phyloP scores from a whole-genome alignment of 92 coral and sea anemone species.

The Zoanthus sociatus region DNA sequence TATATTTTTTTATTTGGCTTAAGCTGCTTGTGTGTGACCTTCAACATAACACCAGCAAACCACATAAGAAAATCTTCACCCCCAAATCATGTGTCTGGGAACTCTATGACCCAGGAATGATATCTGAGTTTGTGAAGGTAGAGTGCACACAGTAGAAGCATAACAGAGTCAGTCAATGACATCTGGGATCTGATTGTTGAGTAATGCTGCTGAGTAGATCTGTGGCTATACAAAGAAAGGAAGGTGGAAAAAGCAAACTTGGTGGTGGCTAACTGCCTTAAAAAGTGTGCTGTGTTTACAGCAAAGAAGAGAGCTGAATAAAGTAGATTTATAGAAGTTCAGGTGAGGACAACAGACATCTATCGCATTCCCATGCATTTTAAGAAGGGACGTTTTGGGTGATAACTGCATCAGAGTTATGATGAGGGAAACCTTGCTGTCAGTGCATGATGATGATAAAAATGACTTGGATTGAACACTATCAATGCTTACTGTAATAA shows the following conservation, averaged over 20 bases:
- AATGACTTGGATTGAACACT: not conserved
- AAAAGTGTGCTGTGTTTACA: not conserved
- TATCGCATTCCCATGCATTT: not conserved
- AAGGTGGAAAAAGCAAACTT: not conserved
- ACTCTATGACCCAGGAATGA: not conserved
- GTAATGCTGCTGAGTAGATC: not conserved
- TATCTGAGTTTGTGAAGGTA: not conserved
- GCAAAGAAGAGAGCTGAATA: not conserved
- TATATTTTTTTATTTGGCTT: no score
- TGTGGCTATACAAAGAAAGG: not conserved
- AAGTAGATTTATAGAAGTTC: not conserved
- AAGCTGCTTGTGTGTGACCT: not conserved
- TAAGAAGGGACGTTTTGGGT: not conserved
- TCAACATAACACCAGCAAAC: not conserved
- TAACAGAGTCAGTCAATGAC: not conserved
- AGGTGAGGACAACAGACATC: not conserved
- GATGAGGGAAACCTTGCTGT: not conserved
- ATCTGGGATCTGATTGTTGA: not conserved
- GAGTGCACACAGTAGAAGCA: not conserved
- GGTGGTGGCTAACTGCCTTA: not conserved
- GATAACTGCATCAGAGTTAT: not conserved
- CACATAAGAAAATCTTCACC: not conserved
- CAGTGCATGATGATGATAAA: not conserved
- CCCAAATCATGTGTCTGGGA: not conserved
- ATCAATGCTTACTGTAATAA: not conserved